phyloP scores from a whole-genome alignment of 2,113 vertebrate genomes.

The Pluvianellus socialis region DNA sequence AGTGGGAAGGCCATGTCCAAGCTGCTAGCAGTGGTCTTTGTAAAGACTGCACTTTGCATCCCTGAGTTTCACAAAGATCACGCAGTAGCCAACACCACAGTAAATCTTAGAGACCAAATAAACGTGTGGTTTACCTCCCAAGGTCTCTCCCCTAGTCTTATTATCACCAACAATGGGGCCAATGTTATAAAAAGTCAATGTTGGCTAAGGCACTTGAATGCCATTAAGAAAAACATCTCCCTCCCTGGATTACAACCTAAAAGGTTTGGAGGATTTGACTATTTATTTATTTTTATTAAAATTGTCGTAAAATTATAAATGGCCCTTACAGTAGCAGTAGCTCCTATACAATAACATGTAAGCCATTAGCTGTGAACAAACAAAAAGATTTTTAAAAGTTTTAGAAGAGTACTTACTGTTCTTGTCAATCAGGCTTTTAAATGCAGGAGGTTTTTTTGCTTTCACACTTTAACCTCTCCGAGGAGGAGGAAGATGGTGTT shows the following conservation, averaged over 20 bases:
- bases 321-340: background rate
- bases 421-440: background rate
- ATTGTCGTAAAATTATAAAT: slow-evolving; percentile 29
- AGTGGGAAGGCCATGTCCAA: background rate
- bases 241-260: slow-evolving; percentile 29
- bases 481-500: background rate
- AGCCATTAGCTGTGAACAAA: background rate
- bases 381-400: background rate
- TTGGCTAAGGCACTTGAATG: background rate
- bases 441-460: background rate
- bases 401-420: background rate
- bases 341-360: background rate
- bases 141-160: background rate
- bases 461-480: background rate
- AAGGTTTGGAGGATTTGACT: background rate
- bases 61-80: slow-evolving; percentile 34
- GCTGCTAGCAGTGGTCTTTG: background rate
- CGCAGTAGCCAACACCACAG: slow-evolving; percentile 1
- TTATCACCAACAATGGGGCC: slow-evolving; percentile 37
- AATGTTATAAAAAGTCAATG: slow-evolving; percentile 31
- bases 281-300: slow-evolving; percentile 19
- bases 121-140: slow-evolving; percentile 44
- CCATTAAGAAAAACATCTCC: slow-evolving; percentile 25
- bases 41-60: slow-evolving; percentile 33
- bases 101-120: slow-evolving; percentile 45